Evolutionary conservation across 2,888 invertebrate species (phyloP).

Genomic region (Pimpla rufipes): DNA sequence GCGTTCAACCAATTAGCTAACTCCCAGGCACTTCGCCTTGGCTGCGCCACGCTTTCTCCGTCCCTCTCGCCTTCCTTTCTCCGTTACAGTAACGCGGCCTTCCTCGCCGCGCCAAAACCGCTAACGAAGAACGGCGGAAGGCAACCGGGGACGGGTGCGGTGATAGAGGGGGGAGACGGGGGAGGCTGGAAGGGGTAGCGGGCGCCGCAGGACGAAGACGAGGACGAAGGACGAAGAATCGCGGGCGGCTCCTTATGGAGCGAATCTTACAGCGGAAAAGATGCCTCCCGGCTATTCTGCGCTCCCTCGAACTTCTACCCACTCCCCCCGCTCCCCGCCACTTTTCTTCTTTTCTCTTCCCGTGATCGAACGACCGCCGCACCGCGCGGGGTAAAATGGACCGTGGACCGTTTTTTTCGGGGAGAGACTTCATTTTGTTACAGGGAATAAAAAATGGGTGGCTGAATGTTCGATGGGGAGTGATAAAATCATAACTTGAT

Average conservation of each 20-base stretch:
- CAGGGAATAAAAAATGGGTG: not conserved
- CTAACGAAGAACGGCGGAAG: conserved; percentile 66
- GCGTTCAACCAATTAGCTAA: conserved; percentile 84
- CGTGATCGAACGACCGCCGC: conserved; percentile 28
- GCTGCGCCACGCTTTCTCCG: conserved; percentile 45
- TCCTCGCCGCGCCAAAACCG: conserved; percentile 61
- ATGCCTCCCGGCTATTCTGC: conserved; percentile 59
- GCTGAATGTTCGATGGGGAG: not conserved
- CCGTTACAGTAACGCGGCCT: conserved; percentile 22
- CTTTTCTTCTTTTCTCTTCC: conserved; percentile 1
- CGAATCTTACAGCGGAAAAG: conserved; percentile 53
- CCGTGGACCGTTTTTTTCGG: not conserved
- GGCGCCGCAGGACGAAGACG: conserved; percentile 53
- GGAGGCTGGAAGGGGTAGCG: conserved; percentile 47
- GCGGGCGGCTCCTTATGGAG: conserved; percentile 45
- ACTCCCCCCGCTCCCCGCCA: conserved; percentile 16
- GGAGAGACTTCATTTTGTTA: not conserved
- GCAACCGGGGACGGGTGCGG: conserved; percentile 29
- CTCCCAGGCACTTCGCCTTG: conserved; percentile 80
- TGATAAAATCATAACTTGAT: too few species aligned
- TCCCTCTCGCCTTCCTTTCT: conserved; percentile 4
- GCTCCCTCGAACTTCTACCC: conserved; percentile 51
- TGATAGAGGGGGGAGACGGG: conserved; percentile 34
- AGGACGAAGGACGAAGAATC: conserved; percentile 62
- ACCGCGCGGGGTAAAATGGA: not conserved